Conservation (phyloP, 1,140 invertebrate species). For the Kradibia gibbosae region DNA sequence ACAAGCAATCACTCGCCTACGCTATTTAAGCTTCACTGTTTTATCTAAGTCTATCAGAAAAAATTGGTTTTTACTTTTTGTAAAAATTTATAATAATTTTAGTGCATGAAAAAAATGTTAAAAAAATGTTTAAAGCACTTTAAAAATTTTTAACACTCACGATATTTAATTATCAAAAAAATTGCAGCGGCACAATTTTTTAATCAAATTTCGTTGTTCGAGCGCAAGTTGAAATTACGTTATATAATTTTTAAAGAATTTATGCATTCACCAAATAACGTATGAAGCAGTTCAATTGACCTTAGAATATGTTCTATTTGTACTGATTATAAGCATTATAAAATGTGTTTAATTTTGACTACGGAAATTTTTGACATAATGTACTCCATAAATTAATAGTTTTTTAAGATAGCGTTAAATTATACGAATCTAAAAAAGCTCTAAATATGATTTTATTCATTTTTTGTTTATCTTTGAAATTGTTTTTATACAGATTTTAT, state of each 20-base stretch:
- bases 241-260: not conserved
- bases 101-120: slow-evolving; percentile 6
- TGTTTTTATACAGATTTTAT: slow-evolving; percentile 24
- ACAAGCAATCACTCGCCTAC: slow-evolving; percentile 11
- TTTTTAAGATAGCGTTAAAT: not conserved
- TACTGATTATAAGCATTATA: not conserved
- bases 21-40: not conserved
- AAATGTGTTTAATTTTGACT: not conserved
- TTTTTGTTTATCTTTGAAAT: slow-evolving; percentile 4
- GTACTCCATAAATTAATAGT: slow-evolving; percentile 1
- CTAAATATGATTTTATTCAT: slow-evolving; percentile 17
- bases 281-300: not conserved
- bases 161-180: not conserved
- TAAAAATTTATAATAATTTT: not conserved
- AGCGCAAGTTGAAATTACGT: not conserved
- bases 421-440: slow-evolving; percentile 26
- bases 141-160: not conserved
- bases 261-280: not conserved
- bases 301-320: not conserved
- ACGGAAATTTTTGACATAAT: not conserved
- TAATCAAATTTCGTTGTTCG: not conserved
- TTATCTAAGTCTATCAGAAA: slow-evolving; percentile 26
- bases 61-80: slow-evolving; percentile 19
- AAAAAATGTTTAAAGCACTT: not conserved
- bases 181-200: not conserved